Evolutionary conservation across 1,140 invertebrate genomes (phyloP), one percentile per base, ranked within the genome.

Genomic region (Coelopa frigida): DNA sequence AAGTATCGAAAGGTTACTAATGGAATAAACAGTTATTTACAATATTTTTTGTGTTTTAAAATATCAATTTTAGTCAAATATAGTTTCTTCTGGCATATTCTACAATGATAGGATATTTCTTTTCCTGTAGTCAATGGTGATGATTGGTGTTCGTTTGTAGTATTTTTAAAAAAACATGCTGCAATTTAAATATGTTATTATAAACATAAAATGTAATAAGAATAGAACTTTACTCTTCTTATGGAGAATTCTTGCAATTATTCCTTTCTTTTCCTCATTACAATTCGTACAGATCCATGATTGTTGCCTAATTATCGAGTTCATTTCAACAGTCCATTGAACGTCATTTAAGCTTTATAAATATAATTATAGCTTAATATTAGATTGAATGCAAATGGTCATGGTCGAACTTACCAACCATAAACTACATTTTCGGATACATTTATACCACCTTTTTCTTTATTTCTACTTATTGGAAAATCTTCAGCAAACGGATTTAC

Each of bases 381-480:
- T 31, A 0, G 22, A 39, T 21, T 2, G 18, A 1, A 10, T 26
- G 32, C 26, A 33, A 18, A 15, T 20, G 17, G 24, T 17, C 37
- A 44, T 17, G 2, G 44, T 50, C 59, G 51, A 41, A 73, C 70
- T 74, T 75, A 88, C 86, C 92, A 92, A 63, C 85, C 84, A 69
- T 86, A 94, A 40, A 85, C 84, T 12, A 96, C 76, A 72, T 85
- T 87, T 46, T 86, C 80, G 5, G 83, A 87, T 3, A 96, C 72
- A 54, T 80, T 79, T 24, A 89, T 66, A 1, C 94, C 93, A 15
- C 92, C 93, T 73, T 94, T 92, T 54, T 78, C 75, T 55, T 78
- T 49, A 71, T 89, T 77, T 18, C 73, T 62, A 54, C 70, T 59
- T 24, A 78, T 73, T 46, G 70, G 46, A 61, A 78, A 86, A 35